A percentile compares a stretch with the other conserved stretches of the same genome.
phyloP scores from a whole-genome alignment of 92 coral and sea anemone species.

The Paramuricea clavata region DNA sequence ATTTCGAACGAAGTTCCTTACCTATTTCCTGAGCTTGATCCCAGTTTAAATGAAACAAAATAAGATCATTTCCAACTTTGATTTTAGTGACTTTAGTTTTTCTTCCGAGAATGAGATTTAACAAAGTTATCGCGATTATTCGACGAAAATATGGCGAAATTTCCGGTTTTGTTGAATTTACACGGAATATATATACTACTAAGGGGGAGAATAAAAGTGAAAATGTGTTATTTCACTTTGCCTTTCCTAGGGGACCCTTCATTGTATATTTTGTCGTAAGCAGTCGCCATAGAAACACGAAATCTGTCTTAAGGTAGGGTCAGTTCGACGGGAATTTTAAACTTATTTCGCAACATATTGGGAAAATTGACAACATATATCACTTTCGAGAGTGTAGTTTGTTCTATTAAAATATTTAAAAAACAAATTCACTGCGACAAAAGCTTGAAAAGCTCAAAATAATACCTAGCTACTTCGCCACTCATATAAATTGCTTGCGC shows the following conservation, averaged over 20 bases:
- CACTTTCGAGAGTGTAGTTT: background rate
- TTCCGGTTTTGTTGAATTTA: background rate
- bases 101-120: background rate
- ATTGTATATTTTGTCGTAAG: background rate
- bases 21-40: background rate
- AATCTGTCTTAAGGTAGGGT: background rate
- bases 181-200: background rate
- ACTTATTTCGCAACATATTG: background rate
- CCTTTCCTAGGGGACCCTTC: background rate
- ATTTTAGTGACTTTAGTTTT: background rate
- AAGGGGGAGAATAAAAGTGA: constrained; percentile 1
- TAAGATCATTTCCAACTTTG: background rate
- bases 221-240: background rate
- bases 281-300: background rate
- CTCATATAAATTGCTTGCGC: background rate
- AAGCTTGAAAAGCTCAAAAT: background rate
- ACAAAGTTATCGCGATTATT: background rate
- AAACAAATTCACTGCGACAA: background rate
- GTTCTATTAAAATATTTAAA: background rate
- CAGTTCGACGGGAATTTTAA: background rate
- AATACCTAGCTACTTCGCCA: background rate
- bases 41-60: background rate
- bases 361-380: background rate
- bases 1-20: background rate
- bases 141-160: background rate